These are phyloP conservation scores for Lerema accius DNA, from an alignment of 1,140 invertebrate species.

Conservation along the genomic window DNA sequence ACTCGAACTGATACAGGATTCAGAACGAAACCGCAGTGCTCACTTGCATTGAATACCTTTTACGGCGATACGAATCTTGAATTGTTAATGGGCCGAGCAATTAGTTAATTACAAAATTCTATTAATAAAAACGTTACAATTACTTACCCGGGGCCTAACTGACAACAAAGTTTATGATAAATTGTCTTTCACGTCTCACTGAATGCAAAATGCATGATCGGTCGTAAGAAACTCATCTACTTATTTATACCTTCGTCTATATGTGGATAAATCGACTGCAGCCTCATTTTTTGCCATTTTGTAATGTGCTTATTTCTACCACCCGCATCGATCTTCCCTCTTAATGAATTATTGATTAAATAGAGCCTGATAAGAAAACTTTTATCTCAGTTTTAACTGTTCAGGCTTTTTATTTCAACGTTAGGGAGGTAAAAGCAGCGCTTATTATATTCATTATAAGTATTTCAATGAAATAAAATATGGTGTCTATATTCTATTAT, in stretches of 20 bases:
- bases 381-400: constrained; percentile 37
- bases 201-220: constrained; percentile 35
- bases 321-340: constrained; percentile 54
- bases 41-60: constrained; percentile 47
- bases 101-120: constrained; percentile 51
- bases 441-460: no score
- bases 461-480: no score
- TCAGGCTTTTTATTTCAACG: constrained; percentile 11
- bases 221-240: constrained; percentile 47
- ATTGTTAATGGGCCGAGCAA: constrained; percentile 51
- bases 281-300: constrained; percentile 47
- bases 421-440: not conserved
- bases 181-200: constrained; percentile 40
- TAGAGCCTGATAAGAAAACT: constrained; percentile 49
- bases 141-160: constrained; percentile 13
- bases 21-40: constrained; percentile 40
- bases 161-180: constrained; percentile 43
- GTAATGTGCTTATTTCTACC: constrained; percentile 54
- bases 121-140: constrained; percentile 37
- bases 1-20: constrained; percentile 44
- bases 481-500: no score
- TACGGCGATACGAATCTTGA: constrained; percentile 50
- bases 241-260: constrained; percentile 45
- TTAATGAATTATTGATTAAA: constrained; percentile 62
- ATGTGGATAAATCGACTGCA: constrained; percentile 47